phyloP scores from a whole-genome alignment of 2,113 vertebrate species.

The Rhipidura dahli region DNA sequence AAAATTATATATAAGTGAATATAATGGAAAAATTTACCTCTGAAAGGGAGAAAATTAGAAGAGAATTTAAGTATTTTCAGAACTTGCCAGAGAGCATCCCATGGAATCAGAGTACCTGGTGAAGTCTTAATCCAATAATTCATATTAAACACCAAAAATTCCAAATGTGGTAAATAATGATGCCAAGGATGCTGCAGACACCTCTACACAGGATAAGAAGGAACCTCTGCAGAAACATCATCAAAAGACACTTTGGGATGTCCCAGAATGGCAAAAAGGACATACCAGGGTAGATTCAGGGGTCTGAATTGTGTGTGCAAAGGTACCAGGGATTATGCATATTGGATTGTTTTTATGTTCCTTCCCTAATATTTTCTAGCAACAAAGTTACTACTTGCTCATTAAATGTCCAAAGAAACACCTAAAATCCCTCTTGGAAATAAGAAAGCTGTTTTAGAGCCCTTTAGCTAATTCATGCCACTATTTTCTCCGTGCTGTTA shows the following conservation, averaged over 20 bases:
- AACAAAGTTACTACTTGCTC: background rate
- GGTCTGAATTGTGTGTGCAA: background rate
- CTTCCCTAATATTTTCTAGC: background rate
- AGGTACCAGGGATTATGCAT: background rate
- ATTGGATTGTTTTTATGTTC: background rate
- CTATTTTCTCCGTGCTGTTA: background rate
- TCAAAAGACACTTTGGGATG: background rate
- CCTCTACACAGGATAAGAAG: rapidly evolving
- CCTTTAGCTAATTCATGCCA: background rate
- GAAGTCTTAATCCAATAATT: background rate
- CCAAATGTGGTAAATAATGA: too few species aligned
- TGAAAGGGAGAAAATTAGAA: background rate
- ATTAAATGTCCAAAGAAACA: background rate
- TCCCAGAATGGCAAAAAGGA: background rate
- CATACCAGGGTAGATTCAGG: background rate
- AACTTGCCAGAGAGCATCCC: background rate
- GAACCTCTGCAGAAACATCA: background rate
- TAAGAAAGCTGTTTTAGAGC: background rate
- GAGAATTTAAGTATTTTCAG: background rate
- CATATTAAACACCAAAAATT: background rate
- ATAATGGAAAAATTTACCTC: background rate
- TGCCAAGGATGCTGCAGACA: background rate
- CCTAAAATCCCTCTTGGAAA: background rate
- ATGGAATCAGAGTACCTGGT: background rate
- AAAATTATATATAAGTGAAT: background rate